Base-by-base conservation (phyloP, 2,113 vertebrate genomes). In the Uropsilus gracilis region DNA sequence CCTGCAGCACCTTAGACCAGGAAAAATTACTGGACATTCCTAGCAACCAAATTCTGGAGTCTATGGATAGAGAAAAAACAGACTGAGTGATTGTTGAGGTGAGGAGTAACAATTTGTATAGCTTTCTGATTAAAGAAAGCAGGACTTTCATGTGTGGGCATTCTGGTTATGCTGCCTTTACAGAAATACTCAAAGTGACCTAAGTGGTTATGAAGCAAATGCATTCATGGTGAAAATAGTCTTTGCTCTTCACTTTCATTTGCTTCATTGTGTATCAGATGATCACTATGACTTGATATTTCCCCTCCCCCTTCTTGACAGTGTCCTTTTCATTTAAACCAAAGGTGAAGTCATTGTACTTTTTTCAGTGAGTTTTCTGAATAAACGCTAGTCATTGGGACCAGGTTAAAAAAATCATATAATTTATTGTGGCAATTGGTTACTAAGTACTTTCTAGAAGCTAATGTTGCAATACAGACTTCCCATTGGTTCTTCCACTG, bases 311-410 rank as follows among this genome's bases (percentile, higher is more conserved):
- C 61, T 83, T 55, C 76, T 87, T 72, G 69, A 73, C 44, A 63
- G 63, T 82, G 90, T 68, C 2, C 9, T 96, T 93, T 92, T 20
- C 72, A 59, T 59, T 12, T 85, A 95, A 96, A 97, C 95, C 97
- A 98, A 97, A 98, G 97, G 95, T 83, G 34, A 95, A 94, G 75
- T 75, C 84, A 88, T 11, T 6, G 28, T 94, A 32, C 53, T 96
- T 77, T 77, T 63, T 46, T 92, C 80, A 95, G 91, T 94, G 93
- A 96, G 85, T 91, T 93, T 34, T 44, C 53, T 73, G 61, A 63
- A 42, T 94, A 90, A 89, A 92, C 30, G 61, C 53, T 94, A 20
- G 73, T 66, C 91, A 71, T 73, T 90, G 94, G 80, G 73, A 89
- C 71, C 63, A n/a, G 59, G 59, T 89, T 72, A 8, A 48, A n/a